Conservation (phyloP, 1,140 invertebrate species). For the Drosophila sulfurigaster region DNA sequence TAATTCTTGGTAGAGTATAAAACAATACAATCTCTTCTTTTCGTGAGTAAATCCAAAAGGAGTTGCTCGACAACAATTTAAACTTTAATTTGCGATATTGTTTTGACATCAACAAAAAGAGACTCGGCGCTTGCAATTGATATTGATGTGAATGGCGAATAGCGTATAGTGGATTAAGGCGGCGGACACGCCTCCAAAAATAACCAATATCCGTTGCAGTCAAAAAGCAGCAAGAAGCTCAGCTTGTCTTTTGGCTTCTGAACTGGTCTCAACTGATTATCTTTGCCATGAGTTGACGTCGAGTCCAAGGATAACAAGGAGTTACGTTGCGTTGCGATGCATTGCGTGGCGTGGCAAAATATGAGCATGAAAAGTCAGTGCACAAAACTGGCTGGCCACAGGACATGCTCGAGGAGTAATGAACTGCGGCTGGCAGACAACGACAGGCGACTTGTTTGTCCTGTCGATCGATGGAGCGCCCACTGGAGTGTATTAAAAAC, state of each 20-base stretch:
- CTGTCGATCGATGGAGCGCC: slow-evolving; percentile 69
- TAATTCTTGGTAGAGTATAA: neutral
- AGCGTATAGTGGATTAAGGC: slow-evolving; percentile 39
- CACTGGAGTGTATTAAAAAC: slow-evolving; percentile 82
- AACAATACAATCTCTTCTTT: neutral
- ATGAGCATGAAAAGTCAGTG: slow-evolving; percentile 57
- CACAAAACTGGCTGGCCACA: slow-evolving; percentile 48
- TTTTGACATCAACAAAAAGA: slow-evolving; percentile 37
- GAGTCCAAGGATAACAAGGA: slow-evolving; percentile 53
- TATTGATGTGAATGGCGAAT: slow-evolving; percentile 32
- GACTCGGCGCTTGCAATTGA: slow-evolving; percentile 29
- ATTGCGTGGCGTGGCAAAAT: slow-evolving; percentile 39
- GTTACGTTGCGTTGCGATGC: slow-evolving; percentile 16
- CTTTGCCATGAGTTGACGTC: slow-evolving; percentile 66
- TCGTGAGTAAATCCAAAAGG: neutral
- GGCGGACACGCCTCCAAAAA: slow-evolving; percentile 39
- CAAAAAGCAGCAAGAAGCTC: slow-evolving; percentile 33
- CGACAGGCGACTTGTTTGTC: slow-evolving; percentile 71
- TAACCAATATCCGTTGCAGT: slow-evolving; percentile 70
- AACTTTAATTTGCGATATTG: slow-evolving; percentile 40
- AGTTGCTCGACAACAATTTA: slow-evolving; percentile 47
- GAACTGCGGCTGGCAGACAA: slow-evolving; percentile 63
- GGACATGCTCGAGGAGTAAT: slow-evolving; percentile 65
- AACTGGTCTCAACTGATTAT: slow-evolving; percentile 69
- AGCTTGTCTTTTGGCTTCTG: slow-evolving; percentile 38